These are phyloP conservation scores for Cosmia pyralina DNA, from an alignment of 2,888 invertebrate genomes.

Conservation along the genomic window DNA sequence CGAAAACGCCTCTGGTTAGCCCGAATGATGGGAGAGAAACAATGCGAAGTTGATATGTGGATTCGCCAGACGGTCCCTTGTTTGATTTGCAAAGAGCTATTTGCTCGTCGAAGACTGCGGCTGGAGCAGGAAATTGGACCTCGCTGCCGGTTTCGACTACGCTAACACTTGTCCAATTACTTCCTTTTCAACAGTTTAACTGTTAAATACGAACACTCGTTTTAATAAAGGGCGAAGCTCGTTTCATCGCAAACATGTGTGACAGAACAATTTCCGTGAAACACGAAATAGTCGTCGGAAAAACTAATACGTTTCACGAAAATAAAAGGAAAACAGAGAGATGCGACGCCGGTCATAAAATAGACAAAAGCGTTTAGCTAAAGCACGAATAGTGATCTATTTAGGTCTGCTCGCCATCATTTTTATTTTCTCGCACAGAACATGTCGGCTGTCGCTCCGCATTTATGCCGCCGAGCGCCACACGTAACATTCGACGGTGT, in stretches of 20 bases:
- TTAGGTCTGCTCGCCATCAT: conserved; percentile 88
- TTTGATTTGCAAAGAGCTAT: conserved; percentile 90
- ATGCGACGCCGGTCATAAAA: conserved; percentile 86
- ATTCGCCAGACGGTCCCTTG: conserved; percentile 87
- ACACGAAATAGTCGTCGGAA: conserved; percentile 80
- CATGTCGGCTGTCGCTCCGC: conserved; percentile 89
- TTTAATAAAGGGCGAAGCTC: conserved; percentile 75
- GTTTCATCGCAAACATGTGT: conserved; percentile 76
- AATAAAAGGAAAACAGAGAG: conserved; percentile 80
- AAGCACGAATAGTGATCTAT: conserved; percentile 87
- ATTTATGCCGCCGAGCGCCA: conserved; percentile 85
- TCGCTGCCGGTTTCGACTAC: conserved; percentile 76
- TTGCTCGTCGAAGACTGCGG: conserved; percentile 86
- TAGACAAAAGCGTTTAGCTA: conserved; percentile 88
- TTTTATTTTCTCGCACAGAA: conserved; percentile 90
- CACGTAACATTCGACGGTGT: conserved; percentile 88
- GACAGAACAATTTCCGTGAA: conserved; percentile 82
- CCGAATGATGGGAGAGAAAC: conserved; percentile 87
- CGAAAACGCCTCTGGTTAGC: conserved; percentile 90
- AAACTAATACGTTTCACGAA: conserved; percentile 85
- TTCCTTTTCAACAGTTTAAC: conserved; percentile 77
- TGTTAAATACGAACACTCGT: conserved; percentile 77
- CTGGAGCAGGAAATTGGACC: conserved; percentile 86
- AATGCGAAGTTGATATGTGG: conserved; percentile 90
- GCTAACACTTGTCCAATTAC: conserved; percentile 87